These are phyloP conservation scores for Abrostola tripartita DNA, from an alignment of 2,888 invertebrate genomes.

Conservation along the genomic window DNA sequence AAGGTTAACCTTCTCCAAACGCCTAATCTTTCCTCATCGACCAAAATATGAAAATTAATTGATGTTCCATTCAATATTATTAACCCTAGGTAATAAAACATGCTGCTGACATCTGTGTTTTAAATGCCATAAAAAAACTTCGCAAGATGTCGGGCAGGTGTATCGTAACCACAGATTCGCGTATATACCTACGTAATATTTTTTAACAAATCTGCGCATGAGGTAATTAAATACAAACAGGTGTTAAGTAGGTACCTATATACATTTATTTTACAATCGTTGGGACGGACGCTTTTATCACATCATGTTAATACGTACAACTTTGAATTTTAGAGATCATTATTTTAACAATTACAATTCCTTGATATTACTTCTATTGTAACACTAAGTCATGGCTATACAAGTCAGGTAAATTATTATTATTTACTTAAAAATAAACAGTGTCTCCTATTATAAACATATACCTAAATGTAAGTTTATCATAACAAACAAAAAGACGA, in stretches of 20 bases:
- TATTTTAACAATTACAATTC: conserved; percentile 7
- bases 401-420: background rate
- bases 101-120: conserved; percentile 13
- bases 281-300: conserved; percentile 47
- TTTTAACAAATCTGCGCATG: conserved; percentile 7
- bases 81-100: conserved; percentile 2
- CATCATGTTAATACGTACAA: conserved; percentile 8
- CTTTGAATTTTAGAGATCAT: conserved; percentile 19
- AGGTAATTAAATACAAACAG: conserved; percentile 20
- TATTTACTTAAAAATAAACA: background rate
- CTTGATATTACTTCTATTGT: background rate
- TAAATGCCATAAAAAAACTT: conserved; percentile 6
- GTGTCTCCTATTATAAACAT: background rate
- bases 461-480: background rate
- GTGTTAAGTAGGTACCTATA: conserved; percentile 10
- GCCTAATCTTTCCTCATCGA: too few species aligned
- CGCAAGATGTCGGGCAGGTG: conserved; percentile 26
- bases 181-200: too few species aligned
- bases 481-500: too few species aligned
- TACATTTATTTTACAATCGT: conserved; percentile 53
- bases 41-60: background rate
- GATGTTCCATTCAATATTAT: background rate
- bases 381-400: background rate
- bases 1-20: too few species aligned
- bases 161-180: conserved; percentile 4